A percentile compares a stretch with the other conserved stretches of the same genome.
Conservation (phyloP, 2,888 invertebrate species). For the Nebria brevicollis region DNA sequence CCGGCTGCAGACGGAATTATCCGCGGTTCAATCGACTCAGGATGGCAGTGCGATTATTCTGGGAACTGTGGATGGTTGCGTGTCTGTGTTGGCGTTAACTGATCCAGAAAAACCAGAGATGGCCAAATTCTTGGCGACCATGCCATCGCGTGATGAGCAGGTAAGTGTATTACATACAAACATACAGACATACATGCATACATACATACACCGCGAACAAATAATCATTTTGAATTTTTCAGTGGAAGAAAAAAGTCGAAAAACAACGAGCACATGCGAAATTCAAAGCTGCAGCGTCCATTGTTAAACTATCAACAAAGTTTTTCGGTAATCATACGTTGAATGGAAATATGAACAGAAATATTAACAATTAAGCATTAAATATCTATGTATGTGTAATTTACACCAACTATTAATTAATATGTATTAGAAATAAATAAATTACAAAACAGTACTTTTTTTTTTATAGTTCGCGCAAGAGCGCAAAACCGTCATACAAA, state of each 20-base stretch:
- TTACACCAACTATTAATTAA: no score
- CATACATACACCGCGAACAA: neutral
- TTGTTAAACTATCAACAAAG: slow-evolving; percentile 66
- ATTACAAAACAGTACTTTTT: no score
- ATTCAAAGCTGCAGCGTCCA: slow-evolving; percentile 75
- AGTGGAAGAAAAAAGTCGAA: slow-evolving; percentile 77
- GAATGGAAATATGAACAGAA: slow-evolving; percentile 19
- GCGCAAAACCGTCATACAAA: no score
- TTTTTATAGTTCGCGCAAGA: no score
- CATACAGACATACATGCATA: neutral
- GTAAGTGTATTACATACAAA: slow-evolving; percentile 58
- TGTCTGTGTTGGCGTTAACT: slow-evolving; percentile 84
- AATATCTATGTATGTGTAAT: neutral
- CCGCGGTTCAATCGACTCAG: slow-evolving; percentile 84
- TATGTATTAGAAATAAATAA: no score
- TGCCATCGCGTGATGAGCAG: slow-evolving; percentile 78
- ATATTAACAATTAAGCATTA: neutral
- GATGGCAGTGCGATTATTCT: slow-evolving; percentile 86
- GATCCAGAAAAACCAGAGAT: slow-evolving; percentile 76
- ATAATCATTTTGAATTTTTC: slow-evolving; percentile 10
- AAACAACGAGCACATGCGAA: slow-evolving; percentile 72
- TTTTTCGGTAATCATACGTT: slow-evolving; percentile 54
- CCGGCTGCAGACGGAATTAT: slow-evolving; percentile 88
- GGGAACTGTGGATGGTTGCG: slow-evolving; percentile 93
- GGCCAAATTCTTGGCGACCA: slow-evolving; percentile 70